These are phyloP conservation scores for Cenopis cana DNA, from an alignment of 2,888 invertebrate species.

Conservation along the genomic window DNA sequence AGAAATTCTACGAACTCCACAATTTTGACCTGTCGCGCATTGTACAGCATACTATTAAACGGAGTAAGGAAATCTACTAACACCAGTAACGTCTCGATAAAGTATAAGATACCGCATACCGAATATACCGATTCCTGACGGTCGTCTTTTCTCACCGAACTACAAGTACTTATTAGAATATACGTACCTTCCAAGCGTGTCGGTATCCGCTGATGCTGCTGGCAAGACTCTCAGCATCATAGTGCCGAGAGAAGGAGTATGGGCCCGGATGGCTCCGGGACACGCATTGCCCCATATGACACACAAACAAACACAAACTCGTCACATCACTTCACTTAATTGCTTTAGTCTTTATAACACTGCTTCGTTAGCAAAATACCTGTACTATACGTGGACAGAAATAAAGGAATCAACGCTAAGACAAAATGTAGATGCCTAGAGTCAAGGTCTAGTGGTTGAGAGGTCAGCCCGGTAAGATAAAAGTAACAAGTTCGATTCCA, in stretches of 20 bases:
- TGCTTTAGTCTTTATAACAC: not conserved
- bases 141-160: too few species aligned
- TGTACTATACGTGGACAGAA: not conserved
- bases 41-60: too few species aligned
- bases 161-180: not conserved
- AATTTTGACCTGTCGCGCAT: too few species aligned
- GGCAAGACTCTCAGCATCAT: constrained; percentile 78
- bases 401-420: not conserved
- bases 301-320: constrained; percentile 18
- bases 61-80: too few species aligned
- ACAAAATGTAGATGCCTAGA: not conserved
- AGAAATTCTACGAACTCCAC: too few species aligned
- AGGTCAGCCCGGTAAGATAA: too few species aligned
- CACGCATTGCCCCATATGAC: constrained; percentile 91
- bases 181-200: constrained; percentile 63
- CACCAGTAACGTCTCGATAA: too few species aligned
- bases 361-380: not conserved
- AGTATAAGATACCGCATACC: too few species aligned
- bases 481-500: too few species aligned
- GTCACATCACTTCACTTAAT: constrained; percentile 38
- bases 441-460: not conserved
- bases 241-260: constrained; percentile 76
- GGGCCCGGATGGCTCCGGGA: constrained; percentile 86
- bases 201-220: constrained; percentile 69
- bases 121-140: too few species aligned